Percentiles rank a stretch among this genome's conserved stretches.
Evolutionary conservation across 1,140 invertebrate species (phyloP).

Genomic region (Physella acuta): DNA sequence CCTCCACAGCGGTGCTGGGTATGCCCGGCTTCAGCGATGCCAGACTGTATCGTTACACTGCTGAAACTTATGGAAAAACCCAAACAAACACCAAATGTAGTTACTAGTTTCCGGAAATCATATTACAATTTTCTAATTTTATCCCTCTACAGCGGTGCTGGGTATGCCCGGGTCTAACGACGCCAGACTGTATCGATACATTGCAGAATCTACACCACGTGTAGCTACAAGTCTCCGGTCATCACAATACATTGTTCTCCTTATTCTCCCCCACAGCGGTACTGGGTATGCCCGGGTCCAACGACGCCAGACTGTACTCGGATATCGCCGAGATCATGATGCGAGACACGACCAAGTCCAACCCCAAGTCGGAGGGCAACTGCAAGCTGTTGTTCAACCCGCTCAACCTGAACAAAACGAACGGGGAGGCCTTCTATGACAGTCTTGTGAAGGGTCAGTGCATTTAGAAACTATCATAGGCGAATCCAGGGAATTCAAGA

Average conservation of each 20-base stretch:
- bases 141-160: background rate
- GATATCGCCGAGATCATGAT: conserved; percentile 4
- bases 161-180: background rate
- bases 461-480: background rate
- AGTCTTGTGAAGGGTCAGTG: background rate
- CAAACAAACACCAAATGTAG: background rate
- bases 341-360: too few relatives aligned
- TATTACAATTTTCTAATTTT: background rate
- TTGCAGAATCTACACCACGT: background rate
- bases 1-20: too few relatives aligned
- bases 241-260: background rate
- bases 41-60: background rate
- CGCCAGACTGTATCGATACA: background rate
- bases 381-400: conserved; percentile 10
- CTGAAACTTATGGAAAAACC: too few relatives aligned
- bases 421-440: background rate
- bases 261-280: background rate
- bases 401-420: background rate
- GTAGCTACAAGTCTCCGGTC: too few relatives aligned
- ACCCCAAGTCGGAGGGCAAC: background rate
- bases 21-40: background rate
- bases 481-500: too few relatives aligned
- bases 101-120: background rate
- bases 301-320: background rate
- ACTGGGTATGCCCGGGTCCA: background rate